Base-by-base conservation (phyloP, 2,888 invertebrate species). In the Drosophila helvetica region DNA sequence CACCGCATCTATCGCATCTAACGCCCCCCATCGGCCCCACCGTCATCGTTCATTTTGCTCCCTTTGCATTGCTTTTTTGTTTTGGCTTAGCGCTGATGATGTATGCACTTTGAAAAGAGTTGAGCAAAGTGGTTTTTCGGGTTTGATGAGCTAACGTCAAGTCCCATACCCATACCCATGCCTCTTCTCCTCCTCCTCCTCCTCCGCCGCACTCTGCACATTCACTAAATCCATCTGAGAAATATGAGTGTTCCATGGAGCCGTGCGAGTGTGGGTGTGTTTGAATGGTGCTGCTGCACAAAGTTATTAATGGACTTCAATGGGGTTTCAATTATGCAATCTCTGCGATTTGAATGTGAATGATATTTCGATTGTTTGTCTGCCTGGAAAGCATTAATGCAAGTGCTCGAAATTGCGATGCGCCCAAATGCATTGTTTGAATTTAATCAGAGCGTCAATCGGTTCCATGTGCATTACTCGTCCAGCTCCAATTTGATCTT, bases 261-360 rank as follows among this genome's bases (percentile, higher is more conserved):
- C 38, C 38, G 5, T 38, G 38, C 38, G n/a, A 30, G 22, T 51
- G 52, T 53, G 38, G 25, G 51, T 59, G 48, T 78, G 78, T 78
- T 77, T 79, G 79, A 79, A 65, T 74, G 79, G 74, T 74, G 64
- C 45, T 84, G 77, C 68, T 78, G 79, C 78, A 84, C 83, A 80
- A 80, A 84, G 85, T 84, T 84, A 84, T 85, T 84, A 84, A 84
- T 84, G 80, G 83, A 85, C 85, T 84, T 85, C 83, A 80, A 85
- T 85, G 80, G 84, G 76, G 65, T 80, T 84, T 86, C 85, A 86
- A 85, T 86, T 86, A 86, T 86, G 86, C 86, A 86, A 78, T 86
- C 85, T 78, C 78, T 82, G 84, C 86, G 80, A 86, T 86, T 85
- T 86, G 82, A 85, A 85, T 82, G 82, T 74, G 73, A 85, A 82